Percentiles rank a stretch among this genome's conserved stretches.
Conservation (phyloP, 2,113 vertebrate species). For the Perccottus glenii region DNA sequence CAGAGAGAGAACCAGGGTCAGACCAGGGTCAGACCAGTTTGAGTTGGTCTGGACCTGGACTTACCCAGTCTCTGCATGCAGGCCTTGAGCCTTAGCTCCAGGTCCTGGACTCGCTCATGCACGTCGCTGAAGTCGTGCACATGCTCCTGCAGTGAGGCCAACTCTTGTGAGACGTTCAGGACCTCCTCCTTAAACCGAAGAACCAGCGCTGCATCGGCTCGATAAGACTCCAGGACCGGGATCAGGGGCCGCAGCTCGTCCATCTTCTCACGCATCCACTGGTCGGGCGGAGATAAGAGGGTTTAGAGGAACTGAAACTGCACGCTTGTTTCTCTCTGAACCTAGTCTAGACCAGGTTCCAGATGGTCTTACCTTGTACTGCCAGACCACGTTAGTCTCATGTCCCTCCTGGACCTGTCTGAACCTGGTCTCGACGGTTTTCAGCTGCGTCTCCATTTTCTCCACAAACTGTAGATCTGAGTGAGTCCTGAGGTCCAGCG, state of each 20-base stretch:
- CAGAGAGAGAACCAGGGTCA: no score
- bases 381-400: constrained; percentile 90
- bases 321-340: no score
- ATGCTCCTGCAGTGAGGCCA: constrained; percentile 94
- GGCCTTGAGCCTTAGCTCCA: constrained; percentile 65
- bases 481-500: constrained; percentile 92
- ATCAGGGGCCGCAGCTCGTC: constrained; percentile 97
- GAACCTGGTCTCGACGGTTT: constrained; percentile 92
- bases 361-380: constrained; percentile 87
- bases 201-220: constrained; percentile 96
- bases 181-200: constrained; percentile 97
- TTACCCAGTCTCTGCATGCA: constrained; percentile 71
- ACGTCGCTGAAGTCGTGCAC: constrained; percentile 85
- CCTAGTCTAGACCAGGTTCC: not conserved
- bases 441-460: constrained; percentile 94
- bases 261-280: constrained; percentile 99
- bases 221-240: constrained; percentile 97
- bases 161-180: constrained; percentile 93
- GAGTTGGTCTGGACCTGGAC: no score
- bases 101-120: constrained; percentile 46
- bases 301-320: no score
- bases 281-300: constrained; percentile 67
- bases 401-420: constrained; percentile 94
- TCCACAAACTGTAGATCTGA: constrained; percentile 94
- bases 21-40: no score